Conservation (phyloP, 1,140 invertebrate species). For the Drosophila gunungcola region DNA sequence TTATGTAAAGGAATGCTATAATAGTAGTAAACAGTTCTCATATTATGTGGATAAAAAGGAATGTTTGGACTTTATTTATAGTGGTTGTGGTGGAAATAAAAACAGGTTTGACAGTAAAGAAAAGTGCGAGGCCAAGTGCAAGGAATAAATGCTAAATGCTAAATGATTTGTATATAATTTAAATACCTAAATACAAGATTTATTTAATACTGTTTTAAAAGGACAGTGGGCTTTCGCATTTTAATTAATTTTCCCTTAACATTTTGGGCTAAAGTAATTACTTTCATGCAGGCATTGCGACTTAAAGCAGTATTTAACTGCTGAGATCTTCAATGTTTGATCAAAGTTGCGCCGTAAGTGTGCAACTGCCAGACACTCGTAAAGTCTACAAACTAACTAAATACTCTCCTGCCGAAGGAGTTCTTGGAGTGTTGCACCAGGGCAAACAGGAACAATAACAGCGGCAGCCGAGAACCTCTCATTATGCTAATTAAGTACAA, state of each 20-base stretch:
- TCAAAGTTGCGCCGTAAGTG: slow-evolving; percentile 41
- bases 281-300: neutral
- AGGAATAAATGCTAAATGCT: no score
- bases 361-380: slow-evolving; percentile 47
- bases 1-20: no score
- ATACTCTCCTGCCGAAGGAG: slow-evolving; percentile 49
- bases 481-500: slow-evolving; percentile 70
- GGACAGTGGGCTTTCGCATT: neutral
- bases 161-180: no score
- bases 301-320: slow-evolving; percentile 13
- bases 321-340: slow-evolving; percentile 36
- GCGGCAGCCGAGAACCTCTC: slow-evolving; percentile 34
- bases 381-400: slow-evolving; percentile 59
- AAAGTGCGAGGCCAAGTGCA: no score
- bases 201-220: no score
- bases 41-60: no score
- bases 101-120: no score
- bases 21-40: no score
- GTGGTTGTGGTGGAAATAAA: no score
- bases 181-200: no score
- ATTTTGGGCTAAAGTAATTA: no score
- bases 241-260: neutral
- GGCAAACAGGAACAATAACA: slow-evolving; percentile 25
- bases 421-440: slow-evolving; percentile 39
- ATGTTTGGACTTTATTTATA: no score